Conservation (phyloP, 2,113 vertebrate species). For the Bubo bubo region DNA sequence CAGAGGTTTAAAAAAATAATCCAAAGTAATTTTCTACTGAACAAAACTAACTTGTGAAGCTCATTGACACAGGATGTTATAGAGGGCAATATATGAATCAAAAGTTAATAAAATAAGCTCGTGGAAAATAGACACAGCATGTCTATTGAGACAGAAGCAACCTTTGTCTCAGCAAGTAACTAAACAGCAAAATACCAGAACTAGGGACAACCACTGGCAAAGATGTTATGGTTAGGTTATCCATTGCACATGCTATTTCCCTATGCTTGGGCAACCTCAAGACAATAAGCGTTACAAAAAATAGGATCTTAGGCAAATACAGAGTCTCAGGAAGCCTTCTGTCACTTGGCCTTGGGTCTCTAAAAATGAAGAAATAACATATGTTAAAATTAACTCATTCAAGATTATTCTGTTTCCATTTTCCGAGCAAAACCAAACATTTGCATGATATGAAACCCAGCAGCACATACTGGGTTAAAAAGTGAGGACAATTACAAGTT, state of each 20-base stretch:
- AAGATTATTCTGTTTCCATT: not conserved
- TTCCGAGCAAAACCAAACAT: not conserved
- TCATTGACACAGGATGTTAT: not conserved
- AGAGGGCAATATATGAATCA: not conserved
- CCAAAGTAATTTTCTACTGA: not conserved
- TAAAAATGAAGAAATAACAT: not conserved
- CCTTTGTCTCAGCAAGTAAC: not conserved
- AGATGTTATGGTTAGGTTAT: no score
- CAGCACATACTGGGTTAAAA: not conserved
- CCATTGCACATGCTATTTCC: not conserved
- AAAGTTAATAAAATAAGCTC: not conserved
- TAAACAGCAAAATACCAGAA: not conserved
- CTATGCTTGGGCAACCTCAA: not conserved
- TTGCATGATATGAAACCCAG: not conserved
- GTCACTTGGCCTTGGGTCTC: not conserved
- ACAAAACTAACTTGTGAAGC: not conserved
- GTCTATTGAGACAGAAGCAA: not conserved
- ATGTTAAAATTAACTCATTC: not conserved
- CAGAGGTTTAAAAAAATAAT: not conserved
- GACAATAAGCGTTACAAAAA: not conserved
- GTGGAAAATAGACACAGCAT: not conserved
- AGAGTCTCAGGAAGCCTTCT: not conserved
- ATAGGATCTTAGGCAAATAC: rapidly evolving
- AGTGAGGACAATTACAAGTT: not conserved
- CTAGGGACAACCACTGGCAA: not conserved